Evolutionary conservation across 2,797 vertebrate species (phyloP).

Genomic region (Oreochromis grahami): DNA sequence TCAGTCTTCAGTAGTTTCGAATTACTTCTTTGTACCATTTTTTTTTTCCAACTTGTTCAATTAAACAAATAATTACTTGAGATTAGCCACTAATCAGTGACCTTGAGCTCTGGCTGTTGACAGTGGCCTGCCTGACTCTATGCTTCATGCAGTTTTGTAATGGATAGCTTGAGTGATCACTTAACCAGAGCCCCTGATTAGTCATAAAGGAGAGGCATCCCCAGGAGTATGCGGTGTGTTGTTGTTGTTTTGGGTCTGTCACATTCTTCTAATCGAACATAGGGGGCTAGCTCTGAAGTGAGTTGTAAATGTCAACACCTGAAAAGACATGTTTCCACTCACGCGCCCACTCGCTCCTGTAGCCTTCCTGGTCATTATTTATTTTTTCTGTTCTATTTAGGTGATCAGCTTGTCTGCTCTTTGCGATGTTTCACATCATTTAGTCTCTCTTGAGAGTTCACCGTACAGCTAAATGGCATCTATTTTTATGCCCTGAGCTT

Average conservation of each 20-base stretch:
- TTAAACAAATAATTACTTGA: background rate
- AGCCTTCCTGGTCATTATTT: background rate
- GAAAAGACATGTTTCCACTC: background rate
- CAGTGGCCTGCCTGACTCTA: constrained; percentile 40
- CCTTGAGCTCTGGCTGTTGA: constrained; percentile 24
- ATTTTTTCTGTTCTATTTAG: background rate
- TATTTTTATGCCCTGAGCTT: constrained; percentile 15
- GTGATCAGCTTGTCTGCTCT: background rate
- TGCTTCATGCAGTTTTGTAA: background rate
- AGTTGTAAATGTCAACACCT: constrained; percentile 68
- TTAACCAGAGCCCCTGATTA: constrained; percentile 3
- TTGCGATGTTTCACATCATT: constrained; percentile 1
- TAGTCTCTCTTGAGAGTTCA: background rate
- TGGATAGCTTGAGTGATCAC: constrained; percentile 31
- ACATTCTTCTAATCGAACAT: constrained; percentile 83
- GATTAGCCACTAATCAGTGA: constrained; percentile 14
- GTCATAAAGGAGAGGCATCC: constrained; percentile 60
- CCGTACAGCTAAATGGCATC: background rate
- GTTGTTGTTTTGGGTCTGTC: constrained; percentile 81
- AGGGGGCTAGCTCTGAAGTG: constrained; percentile 60
- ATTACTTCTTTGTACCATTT: background rate
- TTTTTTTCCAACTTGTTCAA: background rate
- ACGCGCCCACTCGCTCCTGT: background rate
- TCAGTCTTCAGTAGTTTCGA: background rate
- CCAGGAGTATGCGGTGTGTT: constrained; percentile 63